Evolutionary conservation across 2,888 invertebrate genomes (phyloP).

Genomic region (Girardia tigrina): DNA sequence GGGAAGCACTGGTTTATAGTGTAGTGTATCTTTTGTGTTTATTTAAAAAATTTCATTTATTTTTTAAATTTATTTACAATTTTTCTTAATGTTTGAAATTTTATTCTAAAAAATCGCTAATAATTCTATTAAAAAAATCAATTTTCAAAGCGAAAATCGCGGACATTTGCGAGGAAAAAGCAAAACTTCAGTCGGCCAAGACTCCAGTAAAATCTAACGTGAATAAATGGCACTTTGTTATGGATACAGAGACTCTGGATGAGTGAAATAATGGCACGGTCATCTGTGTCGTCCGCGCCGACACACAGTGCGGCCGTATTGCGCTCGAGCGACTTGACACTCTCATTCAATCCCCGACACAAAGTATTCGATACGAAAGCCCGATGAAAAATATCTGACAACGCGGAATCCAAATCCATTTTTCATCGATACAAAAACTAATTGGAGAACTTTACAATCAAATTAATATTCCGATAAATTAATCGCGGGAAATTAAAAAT

Average conservation of each 20-base stretch:
- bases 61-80: too few species aligned
- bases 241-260: background rate
- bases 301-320: background rate
- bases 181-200: too few species aligned
- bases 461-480: too few species aligned
- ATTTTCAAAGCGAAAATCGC: too few species aligned
- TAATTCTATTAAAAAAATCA: background rate
- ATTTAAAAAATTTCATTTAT: too few species aligned
- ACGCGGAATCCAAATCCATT: background rate
- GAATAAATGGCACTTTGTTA: background rate
- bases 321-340: constrained; percentile 5
- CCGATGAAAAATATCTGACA: background rate
- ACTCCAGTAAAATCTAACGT: background rate
- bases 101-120: too few species aligned
- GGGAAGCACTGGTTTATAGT: too few species aligned
- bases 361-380: background rate
- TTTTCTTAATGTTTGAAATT: too few species aligned
- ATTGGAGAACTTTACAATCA: too few species aligned
- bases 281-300: background rate
- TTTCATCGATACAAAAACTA: constrained; percentile 21
- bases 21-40: too few species aligned
- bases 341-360: background rate
- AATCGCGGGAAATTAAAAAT: too few species aligned
- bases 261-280: constrained; percentile 5
- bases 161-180: too few species aligned